Percentiles rank a stretch among this genome's conserved stretches.
Conservation (phyloP, 2,888 invertebrate species). For the Chouioia cunea region DNA sequence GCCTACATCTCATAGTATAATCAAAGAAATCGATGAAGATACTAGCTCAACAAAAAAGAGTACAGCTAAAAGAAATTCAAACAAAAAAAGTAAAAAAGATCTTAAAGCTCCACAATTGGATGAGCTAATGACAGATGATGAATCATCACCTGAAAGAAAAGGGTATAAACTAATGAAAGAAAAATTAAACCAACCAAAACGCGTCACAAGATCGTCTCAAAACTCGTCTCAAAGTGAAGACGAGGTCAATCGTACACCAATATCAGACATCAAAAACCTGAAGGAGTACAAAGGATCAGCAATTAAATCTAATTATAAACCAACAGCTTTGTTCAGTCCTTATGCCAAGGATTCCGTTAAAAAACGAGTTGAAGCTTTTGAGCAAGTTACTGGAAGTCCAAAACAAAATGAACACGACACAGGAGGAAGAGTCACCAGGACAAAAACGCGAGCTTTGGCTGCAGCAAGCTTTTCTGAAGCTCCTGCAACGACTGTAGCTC, state of each 20-base stretch:
- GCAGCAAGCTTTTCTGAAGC: conserved; percentile 50
- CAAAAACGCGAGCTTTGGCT: conserved; percentile 73
- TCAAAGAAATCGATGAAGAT: conserved; percentile 24
- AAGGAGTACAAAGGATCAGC: conserved; percentile 28
- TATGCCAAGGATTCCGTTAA: conserved; percentile 74
- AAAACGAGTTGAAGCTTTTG: conserved; percentile 74
- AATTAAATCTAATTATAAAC: conserved; percentile 61
- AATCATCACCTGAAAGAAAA: conserved; percentile 60
- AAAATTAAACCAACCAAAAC: conserved; percentile 44
- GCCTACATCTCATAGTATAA: conserved; percentile 23
- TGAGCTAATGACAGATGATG: conserved; percentile 63
- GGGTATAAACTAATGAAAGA: conserved; percentile 43
- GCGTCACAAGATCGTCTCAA: conserved; percentile 38
- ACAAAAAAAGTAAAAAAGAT: conserved; percentile 20
- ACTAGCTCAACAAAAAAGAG: conserved; percentile 7
- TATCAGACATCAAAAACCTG: not conserved
- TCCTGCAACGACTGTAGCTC: conserved; percentile 49
- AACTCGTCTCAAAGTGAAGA: conserved; percentile 49
- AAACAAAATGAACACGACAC: conserved; percentile 51
- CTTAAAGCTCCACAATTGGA: conserved; percentile 51
- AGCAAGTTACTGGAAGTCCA: conserved; percentile 68
- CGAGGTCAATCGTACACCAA: conserved; percentile 52
- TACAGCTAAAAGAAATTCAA: conserved; percentile 12
- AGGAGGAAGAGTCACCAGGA: conserved; percentile 70
- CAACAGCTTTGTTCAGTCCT: conserved; percentile 70